Evolutionary conservation across 2,113 vertebrate genomes (phyloP).

Genomic region (Xiphias gladius): DNA sequence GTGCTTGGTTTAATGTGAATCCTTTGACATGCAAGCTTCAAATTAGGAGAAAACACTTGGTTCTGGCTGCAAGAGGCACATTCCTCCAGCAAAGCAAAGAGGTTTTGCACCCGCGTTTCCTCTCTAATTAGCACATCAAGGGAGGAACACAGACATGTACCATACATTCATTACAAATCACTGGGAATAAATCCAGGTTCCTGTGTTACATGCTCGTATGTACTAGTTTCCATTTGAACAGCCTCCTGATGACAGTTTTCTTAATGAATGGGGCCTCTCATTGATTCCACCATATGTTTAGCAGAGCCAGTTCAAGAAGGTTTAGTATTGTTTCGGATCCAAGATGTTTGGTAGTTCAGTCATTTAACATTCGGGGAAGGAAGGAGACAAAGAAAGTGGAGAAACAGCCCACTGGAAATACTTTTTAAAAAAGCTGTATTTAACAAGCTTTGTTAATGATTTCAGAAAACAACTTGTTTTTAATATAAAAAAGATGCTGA

Average conservation of each 20-base stretch:
- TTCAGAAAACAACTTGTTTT: slow-evolving; percentile 8
- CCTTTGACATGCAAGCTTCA: slow-evolving; percentile 64
- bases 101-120: slow-evolving; percentile 68
- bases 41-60: slow-evolving; percentile 73
- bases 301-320: slow-evolving; percentile 39
- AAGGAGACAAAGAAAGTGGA: slow-evolving; percentile 20
- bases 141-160: slow-evolving; percentile 41
- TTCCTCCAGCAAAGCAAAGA: slow-evolving; percentile 58
- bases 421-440: background rate
- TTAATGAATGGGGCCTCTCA: slow-evolving; percentile 65
- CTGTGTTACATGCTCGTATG: slow-evolving; percentile 33
- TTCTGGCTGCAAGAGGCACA: slow-evolving; percentile 53
- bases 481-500: background rate
- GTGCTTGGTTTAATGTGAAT: slow-evolving; percentile 74
- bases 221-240: slow-evolving; percentile 48
- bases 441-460: background rate
- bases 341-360: slow-evolving; percentile 41
- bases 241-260: slow-evolving; percentile 63
- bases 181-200: slow-evolving; percentile 37
- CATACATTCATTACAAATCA: slow-evolving; percentile 61
- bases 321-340: slow-evolving; percentile 24
- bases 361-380: slow-evolving; percentile 13
- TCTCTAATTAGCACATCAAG: slow-evolving; percentile 79
- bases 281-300: slow-evolving; percentile 68
- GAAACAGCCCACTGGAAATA: background rate